A percentile compares a stretch with the other conserved stretches of the same genome.
Conservation (phyloP, 1,140 invertebrate species). For the Cryptotermes secundus region DNA sequence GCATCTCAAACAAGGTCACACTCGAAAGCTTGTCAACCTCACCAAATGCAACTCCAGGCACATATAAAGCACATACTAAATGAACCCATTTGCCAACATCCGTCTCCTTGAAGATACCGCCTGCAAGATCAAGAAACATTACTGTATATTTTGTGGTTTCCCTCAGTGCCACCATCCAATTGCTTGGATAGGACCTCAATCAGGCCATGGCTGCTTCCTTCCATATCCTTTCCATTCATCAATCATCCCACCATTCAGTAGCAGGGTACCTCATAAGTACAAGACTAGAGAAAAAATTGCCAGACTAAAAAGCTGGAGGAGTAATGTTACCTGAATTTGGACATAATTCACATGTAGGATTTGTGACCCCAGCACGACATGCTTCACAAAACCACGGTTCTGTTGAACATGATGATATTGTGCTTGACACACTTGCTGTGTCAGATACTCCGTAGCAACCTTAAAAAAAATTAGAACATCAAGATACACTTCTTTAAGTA, state of each 20-base stretch:
- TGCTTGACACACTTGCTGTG: conserved; percentile 84
- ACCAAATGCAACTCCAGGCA: conserved; percentile 94
- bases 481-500: background rate
- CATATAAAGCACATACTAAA: conserved; percentile 93
- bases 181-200: no score
- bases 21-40: conserved; percentile 86
- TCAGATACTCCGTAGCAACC: conserved; percentile 96
- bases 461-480: conserved; percentile 41
- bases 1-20: conserved; percentile 93
- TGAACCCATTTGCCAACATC: conserved; percentile 97
- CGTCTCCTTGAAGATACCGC: conserved; percentile 95
- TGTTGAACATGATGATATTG: conserved; percentile 87
- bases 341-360: conserved; percentile 86
- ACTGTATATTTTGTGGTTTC: no score
- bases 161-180: no score
- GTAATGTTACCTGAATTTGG: conserved; percentile 65
- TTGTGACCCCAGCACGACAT: conserved; percentile 86
- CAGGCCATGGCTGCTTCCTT: no score
- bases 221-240: no score
- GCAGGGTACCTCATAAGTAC: no score
- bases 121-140: conserved; percentile 47
- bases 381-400: conserved; percentile 99
- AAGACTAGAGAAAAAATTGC: no score
- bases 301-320: no score
- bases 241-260: no score